Conservation (phyloP, 2,113 vertebrate species). For the Brachionichthys hirsutus region DNA sequence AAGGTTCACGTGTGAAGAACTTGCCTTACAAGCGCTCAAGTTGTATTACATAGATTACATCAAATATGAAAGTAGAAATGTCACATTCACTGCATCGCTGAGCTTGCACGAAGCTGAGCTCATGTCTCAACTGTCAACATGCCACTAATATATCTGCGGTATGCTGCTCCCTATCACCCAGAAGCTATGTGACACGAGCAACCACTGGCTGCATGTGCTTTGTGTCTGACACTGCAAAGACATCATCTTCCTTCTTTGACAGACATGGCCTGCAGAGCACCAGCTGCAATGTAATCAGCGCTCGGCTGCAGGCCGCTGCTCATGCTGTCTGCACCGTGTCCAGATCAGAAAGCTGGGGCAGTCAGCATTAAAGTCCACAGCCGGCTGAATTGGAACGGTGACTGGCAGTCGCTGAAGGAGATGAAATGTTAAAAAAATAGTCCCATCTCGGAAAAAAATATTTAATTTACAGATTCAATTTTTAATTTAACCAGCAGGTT, state of each 20-base stretch:
- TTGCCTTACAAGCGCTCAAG: no score
- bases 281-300: not conserved
- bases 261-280: conserved; percentile 16
- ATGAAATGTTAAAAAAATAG: conserved; percentile 16
- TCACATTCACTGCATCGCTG: no score
- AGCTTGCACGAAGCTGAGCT: no score
- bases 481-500: no score
- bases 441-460: not conserved
- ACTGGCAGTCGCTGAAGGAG: conserved; percentile 54
- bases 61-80: no score
- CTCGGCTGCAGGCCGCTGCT: not conserved
- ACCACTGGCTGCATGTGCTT: conserved; percentile 4
- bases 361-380: conserved; percentile 42
- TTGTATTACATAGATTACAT: no score
- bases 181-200: conserved; percentile 5
- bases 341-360: conserved; percentile 26
- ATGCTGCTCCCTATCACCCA: conserved; percentile 23
- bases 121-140: conserved; percentile 1
- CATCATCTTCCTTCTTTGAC: not conserved
- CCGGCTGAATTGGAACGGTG: conserved; percentile 40
- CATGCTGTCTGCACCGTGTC: conserved; percentile 6
- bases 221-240: conserved; percentile 15
- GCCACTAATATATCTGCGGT: conserved; percentile 24
- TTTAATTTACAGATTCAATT: conserved; percentile 36
- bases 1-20: no score